A percentile compares a stretch with the other conserved stretches of the same genome.
These are phyloP conservation scores for Pygocentrus nattereri DNA, from an alignment of 2,797 vertebrate species.

Conservation along the genomic window DNA sequence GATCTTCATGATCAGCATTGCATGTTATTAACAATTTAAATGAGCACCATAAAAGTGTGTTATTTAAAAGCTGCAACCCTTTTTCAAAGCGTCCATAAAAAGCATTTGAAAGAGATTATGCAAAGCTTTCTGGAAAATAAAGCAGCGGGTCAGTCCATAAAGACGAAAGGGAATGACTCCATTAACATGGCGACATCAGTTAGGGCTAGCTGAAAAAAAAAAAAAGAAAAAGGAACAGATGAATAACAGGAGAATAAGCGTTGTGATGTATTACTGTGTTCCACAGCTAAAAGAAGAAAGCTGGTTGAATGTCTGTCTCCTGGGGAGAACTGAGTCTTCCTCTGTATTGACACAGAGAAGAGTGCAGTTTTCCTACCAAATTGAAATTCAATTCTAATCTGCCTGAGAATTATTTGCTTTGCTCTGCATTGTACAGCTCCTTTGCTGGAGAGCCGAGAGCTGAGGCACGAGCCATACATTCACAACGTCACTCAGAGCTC, in stretches of 20 bases:
- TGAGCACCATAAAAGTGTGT: background rate
- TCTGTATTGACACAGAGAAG: slow-evolving; percentile 53
- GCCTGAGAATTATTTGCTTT: slow-evolving; percentile 57
- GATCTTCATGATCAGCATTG: background rate
- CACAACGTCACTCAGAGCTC: background rate
- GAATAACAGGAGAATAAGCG: slow-evolving; percentile 7
- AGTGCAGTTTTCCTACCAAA: slow-evolving; percentile 57
- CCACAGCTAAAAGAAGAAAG: slow-evolving; percentile 29
- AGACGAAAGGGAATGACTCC: slow-evolving; percentile 46
- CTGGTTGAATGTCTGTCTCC: slow-evolving; percentile 43
- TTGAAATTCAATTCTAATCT: slow-evolving; percentile 67
- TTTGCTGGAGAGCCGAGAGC: slow-evolving; percentile 12
- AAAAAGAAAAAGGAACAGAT: slow-evolving; percentile 8
- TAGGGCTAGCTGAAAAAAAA: slow-evolving; percentile 21
- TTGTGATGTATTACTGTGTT: slow-evolving; percentile 33
- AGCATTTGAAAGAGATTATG: slow-evolving; percentile 12
- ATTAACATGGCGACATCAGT: slow-evolving; percentile 45
- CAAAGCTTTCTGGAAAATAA: slow-evolving; percentile 32
- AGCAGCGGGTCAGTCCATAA: slow-evolving; percentile 18
- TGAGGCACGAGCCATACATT: slow-evolving; percentile 8
- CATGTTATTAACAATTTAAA: slow-evolving; percentile 5
- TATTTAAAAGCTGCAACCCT: slow-evolving; percentile 6
- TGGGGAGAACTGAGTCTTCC: slow-evolving; percentile 37
- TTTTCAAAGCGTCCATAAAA: slow-evolving; percentile 1
- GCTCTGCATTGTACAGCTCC: slow-evolving; percentile 41